phyloP scores from a whole-genome alignment of 2,797 vertebrate genomes.

The Dipus sagitta region DNA sequence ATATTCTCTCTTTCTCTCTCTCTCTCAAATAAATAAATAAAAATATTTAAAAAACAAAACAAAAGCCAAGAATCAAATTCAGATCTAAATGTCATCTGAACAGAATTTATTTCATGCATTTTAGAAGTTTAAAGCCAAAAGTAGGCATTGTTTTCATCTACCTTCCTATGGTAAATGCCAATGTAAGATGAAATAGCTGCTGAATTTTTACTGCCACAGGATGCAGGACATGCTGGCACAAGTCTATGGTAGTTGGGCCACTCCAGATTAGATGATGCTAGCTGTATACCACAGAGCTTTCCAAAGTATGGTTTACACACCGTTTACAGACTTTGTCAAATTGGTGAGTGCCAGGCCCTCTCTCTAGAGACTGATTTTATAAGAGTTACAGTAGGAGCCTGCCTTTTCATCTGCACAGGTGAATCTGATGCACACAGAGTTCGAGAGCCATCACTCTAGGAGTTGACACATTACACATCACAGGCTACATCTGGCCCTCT shows the following conservation, averaged over 20 bases:
- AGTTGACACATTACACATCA: background rate
- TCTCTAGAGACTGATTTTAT: background rate
- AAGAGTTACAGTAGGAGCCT: background rate
- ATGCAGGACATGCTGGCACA: constrained; percentile 12
- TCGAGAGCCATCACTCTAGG: background rate
- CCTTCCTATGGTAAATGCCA: constrained; percentile 18
- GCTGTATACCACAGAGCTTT: background rate
- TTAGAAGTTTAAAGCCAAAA: background rate
- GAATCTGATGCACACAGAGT: background rate
- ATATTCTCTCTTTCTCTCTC: no score
- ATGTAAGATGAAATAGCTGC: background rate
- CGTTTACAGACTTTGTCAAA: background rate
- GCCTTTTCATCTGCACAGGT: background rate
- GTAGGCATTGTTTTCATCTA: background rate
- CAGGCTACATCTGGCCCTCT: background rate
- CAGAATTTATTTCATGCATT: constrained; percentile 36
- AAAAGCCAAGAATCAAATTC: background rate
- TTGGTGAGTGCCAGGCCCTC: background rate
- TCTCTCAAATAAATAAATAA: no score
- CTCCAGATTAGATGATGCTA: background rate
- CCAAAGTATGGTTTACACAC: background rate
- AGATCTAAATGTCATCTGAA: background rate
- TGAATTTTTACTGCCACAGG: background rate
- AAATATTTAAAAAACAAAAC: no score
- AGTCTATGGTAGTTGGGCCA: background rate